Conservation (phyloP, 2,113 vertebrate species). For the Heteronetta atricapilla region DNA sequence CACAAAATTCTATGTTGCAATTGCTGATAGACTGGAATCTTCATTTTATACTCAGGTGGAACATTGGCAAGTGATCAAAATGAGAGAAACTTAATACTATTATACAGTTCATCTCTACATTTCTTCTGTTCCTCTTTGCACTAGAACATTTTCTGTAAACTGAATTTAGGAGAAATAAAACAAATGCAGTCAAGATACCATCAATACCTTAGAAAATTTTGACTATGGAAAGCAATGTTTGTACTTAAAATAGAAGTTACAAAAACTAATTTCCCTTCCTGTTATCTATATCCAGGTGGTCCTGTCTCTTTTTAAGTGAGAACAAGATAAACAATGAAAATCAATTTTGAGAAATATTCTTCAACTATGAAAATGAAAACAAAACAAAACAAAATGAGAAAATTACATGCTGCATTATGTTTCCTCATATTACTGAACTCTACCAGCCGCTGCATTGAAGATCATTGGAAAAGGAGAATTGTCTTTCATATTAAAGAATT, state of each 20-base stretch:
- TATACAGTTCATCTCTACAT: neutral
- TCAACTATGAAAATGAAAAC: neutral
- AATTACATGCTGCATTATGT: neutral
- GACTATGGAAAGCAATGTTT: neutral
- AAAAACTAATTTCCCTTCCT: neutral
- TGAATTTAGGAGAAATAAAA: constrained; percentile 7
- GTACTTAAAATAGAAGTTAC: constrained; percentile 9
- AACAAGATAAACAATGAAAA: constrained; percentile 20
- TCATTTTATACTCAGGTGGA: neutral
- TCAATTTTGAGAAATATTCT: neutral
- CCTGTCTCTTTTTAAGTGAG: neutral
- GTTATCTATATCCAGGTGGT: neutral
- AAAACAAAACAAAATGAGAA: neutral
- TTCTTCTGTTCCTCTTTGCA: neutral
- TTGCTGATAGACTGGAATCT: neutral
- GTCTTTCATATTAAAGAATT: neutral
- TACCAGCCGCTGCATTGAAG: neutral
- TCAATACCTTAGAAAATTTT: constrained; percentile 5
- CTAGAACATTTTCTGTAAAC: neutral
- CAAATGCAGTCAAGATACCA: neutral
- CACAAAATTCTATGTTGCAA: neutral
- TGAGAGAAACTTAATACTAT: neutral
- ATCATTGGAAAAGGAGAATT: neutral
- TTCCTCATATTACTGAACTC: neutral
- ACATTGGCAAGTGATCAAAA: neutral